A percentile compares a stretch with the other conserved stretches of the same genome.
Conservation (phyloP, 1,140 invertebrate genomes). For the Euschistus heros region DNA sequence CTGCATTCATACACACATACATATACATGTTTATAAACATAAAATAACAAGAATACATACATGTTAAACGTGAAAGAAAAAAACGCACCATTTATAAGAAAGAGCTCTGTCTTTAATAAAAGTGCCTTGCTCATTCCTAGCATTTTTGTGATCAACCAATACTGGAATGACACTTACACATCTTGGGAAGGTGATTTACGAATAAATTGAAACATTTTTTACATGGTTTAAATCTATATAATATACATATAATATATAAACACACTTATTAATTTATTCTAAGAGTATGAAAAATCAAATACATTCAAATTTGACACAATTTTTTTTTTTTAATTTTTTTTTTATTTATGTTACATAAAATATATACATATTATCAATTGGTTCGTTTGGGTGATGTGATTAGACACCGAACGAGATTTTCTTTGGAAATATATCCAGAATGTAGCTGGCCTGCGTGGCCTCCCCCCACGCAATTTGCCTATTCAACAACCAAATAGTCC, state of each 20-base stretch:
- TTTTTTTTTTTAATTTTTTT: constrained; percentile 13
- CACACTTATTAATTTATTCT: constrained; percentile 12
- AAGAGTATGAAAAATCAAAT: constrained; percentile 24
- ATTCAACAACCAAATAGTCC: neutral
- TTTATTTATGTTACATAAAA: constrained; percentile 22
- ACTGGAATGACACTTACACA: neutral
- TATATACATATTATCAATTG: constrained; percentile 21
- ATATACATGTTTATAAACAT: too few relatives aligned
- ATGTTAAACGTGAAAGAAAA: too few relatives aligned
- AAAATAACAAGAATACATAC: too few relatives aligned
- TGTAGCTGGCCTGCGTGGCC: neutral
- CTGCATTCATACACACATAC: too few relatives aligned
- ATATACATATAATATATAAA: constrained; percentile 19
- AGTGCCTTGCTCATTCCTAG: too few relatives aligned
- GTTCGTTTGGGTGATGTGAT: constrained; percentile 19
- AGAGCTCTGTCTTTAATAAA: too few relatives aligned
- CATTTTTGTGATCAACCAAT: neutral
- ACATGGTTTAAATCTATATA: constrained; percentile 14
- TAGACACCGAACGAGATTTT: constrained; percentile 9
- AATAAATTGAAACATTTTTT: constrained; percentile 24
- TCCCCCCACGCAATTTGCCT: neutral
- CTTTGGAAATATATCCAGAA: constrained; percentile 10
- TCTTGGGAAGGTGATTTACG: constrained; percentile 7
- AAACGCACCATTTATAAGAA: too few relatives aligned
- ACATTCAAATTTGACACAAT: constrained; percentile 23